A percentile compares a stretch with the other conserved stretches of the same genome.
These are phyloP conservation scores for Brachionus koreanus DNA, from an alignment of 1,140 invertebrate species.

Conservation along the genomic window DNA sequence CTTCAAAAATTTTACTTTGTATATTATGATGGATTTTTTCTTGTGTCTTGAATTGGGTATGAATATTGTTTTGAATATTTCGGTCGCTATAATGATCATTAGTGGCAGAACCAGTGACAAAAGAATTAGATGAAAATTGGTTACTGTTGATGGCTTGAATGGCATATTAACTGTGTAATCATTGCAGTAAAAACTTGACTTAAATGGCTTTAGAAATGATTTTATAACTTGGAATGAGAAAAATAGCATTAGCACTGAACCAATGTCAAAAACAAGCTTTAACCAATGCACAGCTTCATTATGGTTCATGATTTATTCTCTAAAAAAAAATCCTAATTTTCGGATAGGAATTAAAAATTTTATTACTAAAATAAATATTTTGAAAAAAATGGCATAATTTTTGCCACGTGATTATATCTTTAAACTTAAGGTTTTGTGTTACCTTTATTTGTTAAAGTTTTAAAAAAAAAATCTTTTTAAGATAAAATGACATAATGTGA, in stretches of 20 bases:
- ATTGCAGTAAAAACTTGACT: constrained; percentile 29
- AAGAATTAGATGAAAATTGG: constrained; percentile 21
- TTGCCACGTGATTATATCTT: neutral
- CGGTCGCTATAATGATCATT: neutral
- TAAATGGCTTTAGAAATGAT: neutral
- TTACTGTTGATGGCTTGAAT: constrained; percentile 23
- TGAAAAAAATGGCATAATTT: neutral
- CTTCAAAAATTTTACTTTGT: neutral
- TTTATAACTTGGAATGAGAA: constrained; percentile 14
- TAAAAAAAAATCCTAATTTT: neutral
- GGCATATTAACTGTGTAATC: constrained; percentile 27
- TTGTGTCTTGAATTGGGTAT: neutral
- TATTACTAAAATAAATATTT: no score
- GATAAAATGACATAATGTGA: no score
- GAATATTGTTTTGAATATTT: neutral
- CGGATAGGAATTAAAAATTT: neutral
- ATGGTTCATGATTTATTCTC: neutral
- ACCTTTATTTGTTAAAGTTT: neutral
- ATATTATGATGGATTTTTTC: neutral
- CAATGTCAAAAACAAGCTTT: constrained; percentile 3
- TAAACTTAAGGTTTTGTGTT: neutral
- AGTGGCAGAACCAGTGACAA: neutral
- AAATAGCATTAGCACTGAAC: neutral
- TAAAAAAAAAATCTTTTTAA: neutral
- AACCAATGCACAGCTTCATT: constrained; percentile 40